Conservation (phyloP, 2,113 vertebrate species). For the Hepsetus odoe region DNA sequence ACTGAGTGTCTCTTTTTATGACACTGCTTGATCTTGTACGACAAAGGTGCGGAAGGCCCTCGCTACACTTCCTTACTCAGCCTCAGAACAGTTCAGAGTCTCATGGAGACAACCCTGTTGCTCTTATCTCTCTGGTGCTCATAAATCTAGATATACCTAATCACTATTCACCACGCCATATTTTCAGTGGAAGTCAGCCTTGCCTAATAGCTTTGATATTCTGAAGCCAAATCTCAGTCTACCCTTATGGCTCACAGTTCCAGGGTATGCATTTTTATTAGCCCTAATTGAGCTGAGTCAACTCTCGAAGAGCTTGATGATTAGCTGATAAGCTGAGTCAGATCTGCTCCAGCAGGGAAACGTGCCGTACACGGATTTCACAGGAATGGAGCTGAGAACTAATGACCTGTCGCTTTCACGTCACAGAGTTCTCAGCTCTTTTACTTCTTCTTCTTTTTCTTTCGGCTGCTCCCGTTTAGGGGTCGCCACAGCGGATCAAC, state of each 20-base stretch:
- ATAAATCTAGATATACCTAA: neutral
- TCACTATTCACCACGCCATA: neutral
- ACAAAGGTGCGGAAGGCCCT: neutral
- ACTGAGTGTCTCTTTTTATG: neutral
- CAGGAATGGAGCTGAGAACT: neutral
- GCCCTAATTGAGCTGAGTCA: neutral
- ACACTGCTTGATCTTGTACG: neutral
- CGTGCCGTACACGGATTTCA: neutral
- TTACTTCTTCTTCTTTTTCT: too few relatives aligned
- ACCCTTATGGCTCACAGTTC: too few relatives aligned
- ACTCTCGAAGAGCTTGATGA: neutral
- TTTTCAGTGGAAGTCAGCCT: neutral
- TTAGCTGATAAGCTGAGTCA: neutral
- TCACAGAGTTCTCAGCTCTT: neutral
- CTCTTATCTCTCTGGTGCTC: neutral
- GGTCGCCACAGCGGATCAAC: neutral
- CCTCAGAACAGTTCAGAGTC: constrained; percentile 7
- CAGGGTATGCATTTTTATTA: neutral
- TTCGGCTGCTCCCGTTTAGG: too few relatives aligned
- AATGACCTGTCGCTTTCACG: neutral
- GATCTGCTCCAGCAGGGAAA: neutral
- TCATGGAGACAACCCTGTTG: constrained; percentile 11
- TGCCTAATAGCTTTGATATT: neutral
- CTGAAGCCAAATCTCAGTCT: neutral
- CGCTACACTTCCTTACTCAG: neutral